Conservation (phyloP, 2,797 vertebrate genomes). For the Melanitta fusca region DNA sequence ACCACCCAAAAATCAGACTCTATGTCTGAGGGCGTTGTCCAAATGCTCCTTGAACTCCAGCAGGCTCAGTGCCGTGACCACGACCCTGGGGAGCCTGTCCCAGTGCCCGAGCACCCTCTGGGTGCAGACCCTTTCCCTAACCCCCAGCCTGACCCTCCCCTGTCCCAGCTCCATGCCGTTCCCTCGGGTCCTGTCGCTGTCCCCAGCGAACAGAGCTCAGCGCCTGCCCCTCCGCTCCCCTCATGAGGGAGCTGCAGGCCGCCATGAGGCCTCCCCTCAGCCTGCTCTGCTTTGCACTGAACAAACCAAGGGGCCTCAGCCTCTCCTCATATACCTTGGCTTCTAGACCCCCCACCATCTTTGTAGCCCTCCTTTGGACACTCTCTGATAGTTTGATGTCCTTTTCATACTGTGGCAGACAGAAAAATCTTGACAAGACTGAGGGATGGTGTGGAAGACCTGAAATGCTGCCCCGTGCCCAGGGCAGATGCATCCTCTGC, state of each 20-base stretch:
- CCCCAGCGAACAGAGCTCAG: neutral
- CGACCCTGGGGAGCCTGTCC: too few relatives aligned
- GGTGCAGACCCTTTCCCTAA: neutral
- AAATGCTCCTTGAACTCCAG: too few relatives aligned
- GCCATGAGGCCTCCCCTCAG: neutral
- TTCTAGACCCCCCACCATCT: neutral
- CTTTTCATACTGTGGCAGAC: too few relatives aligned
- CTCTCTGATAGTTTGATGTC: too few relatives aligned
- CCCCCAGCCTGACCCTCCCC: neutral
- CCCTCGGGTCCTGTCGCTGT: neutral
- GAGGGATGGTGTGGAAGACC: neutral
- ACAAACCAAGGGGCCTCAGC: neutral
- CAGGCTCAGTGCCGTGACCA: too few relatives aligned
- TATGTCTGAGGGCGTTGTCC: too few relatives aligned
- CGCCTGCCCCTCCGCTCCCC: neutral
- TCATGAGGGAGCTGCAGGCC: neutral
- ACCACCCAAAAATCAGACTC: too few relatives aligned
- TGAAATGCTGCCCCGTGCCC: neutral
- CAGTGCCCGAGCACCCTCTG: neutral
- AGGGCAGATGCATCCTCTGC: neutral
- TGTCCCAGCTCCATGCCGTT: neutral
- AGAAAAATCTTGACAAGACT: too few relatives aligned
- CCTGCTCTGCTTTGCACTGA: neutral
- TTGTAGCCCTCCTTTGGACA: neutral
- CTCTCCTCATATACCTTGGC: neutral